Evolutionary conservation across 2,797 vertebrate genomes (phyloP).

Genomic region (Smutsia temminckii): DNA sequence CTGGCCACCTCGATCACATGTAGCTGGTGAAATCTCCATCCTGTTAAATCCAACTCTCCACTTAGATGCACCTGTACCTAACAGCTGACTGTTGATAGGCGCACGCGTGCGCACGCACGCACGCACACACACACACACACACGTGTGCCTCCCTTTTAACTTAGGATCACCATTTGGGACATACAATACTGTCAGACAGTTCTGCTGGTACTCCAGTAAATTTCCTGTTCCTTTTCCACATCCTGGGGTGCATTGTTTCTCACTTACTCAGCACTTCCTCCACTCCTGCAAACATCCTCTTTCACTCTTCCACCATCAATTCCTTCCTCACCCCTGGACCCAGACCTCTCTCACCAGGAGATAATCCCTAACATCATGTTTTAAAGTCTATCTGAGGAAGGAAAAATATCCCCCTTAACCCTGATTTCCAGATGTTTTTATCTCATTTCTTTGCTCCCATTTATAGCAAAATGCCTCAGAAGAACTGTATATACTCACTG

Average conservation of each 20-base stretch:
- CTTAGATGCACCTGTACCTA: background rate
- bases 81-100: background rate
- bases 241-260: background rate
- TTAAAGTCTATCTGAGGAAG: background rate
- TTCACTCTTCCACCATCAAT: background rate
- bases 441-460: background rate
- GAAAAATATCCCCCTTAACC: background rate
- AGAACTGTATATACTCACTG: background rate
- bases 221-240: background rate
- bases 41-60: background rate
- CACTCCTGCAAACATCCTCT: background rate
- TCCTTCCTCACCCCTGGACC: background rate
- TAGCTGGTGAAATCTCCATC: background rate
- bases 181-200: background rate
- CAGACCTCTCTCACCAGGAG: background rate
- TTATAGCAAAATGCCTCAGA: background rate
- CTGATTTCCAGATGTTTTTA: background rate
- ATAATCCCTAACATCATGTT: background rate
- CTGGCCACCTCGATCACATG: background rate
- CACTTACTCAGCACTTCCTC: background rate
- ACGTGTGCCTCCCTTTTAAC: background rate
- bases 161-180: background rate
- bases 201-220: background rate
- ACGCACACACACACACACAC: background rate
- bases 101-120: fast-evolving